Base-by-base conservation (phyloP, 2,797 vertebrate genomes). In the Menidia menidia region DNA sequence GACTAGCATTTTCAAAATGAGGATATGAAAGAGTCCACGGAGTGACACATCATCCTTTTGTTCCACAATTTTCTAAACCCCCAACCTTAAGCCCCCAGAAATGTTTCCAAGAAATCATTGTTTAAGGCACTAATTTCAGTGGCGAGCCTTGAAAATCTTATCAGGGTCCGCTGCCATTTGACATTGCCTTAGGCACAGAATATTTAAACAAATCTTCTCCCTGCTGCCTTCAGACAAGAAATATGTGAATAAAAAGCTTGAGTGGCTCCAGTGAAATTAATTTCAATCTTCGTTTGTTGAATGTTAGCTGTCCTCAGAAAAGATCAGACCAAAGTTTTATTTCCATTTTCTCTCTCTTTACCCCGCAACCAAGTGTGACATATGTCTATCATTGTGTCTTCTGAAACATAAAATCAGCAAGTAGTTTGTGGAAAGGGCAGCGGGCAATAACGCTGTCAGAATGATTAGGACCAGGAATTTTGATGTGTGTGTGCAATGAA, bases 1-100 rank as follows among this genome's bases (percentile, higher is more conserved):
- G 92, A 93, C 88, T 92, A 90, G 83, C 92, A 92, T 92, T 90
- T 92, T 93, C 85, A 87, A 91, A 89, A 92, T 83, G 64, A 57
- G 84, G 77, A 84, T 90, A 82, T 89, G 82, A 94, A 89, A 85
- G 88, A 87, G 84, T 90, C 60, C 70, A 72, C 57, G 60, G 74
- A 87, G 84, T 88, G 87, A 92, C 91, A 90, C 83, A 89, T 92
- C 83, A 87, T 87, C 81, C 68, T 60, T 88, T 77, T 82, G 71
- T 89, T 83, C 82, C 78, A 77, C 69, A 79, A 88, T 90, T 89
- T 84, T 87, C 63, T 45, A 83, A 82, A 82, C 69, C 64, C 51
- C 66, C 78, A 79, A 78, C 71, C 73, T 75, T 60, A 84, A 76
- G 68, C 84, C 77, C 53, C 7, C 16, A 87, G 74, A 87, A 82